A percentile compares a stretch with the other conserved stretches of the same genome.
phyloP scores from a whole-genome alignment of 1,140 invertebrate species.

The Temnothorax nylanderi region DNA sequence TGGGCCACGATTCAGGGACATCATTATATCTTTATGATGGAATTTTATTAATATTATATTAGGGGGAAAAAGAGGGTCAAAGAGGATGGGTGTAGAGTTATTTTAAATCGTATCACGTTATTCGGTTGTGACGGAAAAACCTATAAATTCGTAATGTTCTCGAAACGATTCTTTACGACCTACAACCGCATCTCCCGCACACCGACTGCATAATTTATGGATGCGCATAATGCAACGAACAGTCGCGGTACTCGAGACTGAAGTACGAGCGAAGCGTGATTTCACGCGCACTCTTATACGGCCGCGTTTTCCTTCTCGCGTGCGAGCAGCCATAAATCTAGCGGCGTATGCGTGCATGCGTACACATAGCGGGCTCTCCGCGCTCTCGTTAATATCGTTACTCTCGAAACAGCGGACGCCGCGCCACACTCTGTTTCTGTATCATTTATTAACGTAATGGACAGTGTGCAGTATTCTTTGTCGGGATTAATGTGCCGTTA shows the following conservation, averaged over 20 bases:
- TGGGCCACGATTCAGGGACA: background rate
- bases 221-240: conserved; percentile 20
- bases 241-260: conserved; percentile 9
- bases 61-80: background rate
- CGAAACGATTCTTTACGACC: background rate
- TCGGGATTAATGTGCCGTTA: conserved; percentile 20
- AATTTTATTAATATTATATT: background rate
- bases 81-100: background rate
- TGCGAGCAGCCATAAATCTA: conserved; percentile 37
- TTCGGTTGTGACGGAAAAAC: background rate
- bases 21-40: background rate
- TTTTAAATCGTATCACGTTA: background rate
- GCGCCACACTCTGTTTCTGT: conserved; percentile 9
- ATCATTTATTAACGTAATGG: conserved; percentile 55
- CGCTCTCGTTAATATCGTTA: conserved; percentile 40
- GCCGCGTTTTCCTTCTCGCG: conserved; percentile 25
- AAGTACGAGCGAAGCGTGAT: conserved; percentile 49
- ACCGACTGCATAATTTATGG: conserved; percentile 38
- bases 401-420: conserved; percentile 15
- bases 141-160: background rate
- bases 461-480: conserved; percentile 28
- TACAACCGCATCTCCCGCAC: background rate
- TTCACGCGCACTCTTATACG: conserved; percentile 15
- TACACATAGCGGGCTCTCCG: background rate
- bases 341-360: background rate